Evolutionary conservation across 1,140 invertebrate genomes (phyloP).

Genomic region (Cryptotermes secundus): DNA sequence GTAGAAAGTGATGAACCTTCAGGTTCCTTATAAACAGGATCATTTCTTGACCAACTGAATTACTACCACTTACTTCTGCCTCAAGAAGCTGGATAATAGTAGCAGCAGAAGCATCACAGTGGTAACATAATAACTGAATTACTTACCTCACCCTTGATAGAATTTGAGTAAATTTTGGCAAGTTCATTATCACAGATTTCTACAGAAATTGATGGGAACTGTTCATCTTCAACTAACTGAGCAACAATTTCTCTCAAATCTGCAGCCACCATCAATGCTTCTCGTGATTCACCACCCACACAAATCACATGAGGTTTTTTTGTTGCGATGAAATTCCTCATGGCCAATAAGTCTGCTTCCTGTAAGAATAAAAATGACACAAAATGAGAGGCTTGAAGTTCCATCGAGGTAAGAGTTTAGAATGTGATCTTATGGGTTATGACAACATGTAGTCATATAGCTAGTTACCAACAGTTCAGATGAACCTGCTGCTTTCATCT

Average conservation of each 20-base stretch:
- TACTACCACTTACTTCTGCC: no score
- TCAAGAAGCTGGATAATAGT: no score
- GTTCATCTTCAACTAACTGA: constrained; percentile 77
- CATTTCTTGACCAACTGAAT: no score
- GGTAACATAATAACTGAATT: background rate
- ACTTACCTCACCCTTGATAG: constrained; percentile 75
- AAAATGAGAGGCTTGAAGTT: no score
- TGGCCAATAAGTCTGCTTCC: constrained; percentile 76
- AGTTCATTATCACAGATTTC: constrained; percentile 94
- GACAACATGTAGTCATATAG: no score
- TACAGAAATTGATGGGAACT: constrained; percentile 83
- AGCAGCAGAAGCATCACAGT: no score
- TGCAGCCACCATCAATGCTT: constrained; percentile 80
- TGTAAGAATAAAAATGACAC: constrained; percentile 44
- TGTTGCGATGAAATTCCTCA: constrained; percentile 82
- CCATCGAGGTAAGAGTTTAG: no score
- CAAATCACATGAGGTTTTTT: constrained; percentile 95
- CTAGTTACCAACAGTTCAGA: no score
- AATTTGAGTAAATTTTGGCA: constrained; percentile 87
- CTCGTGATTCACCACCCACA: constrained; percentile 87
- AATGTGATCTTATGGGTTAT: no score
- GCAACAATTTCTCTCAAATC: constrained; percentile 79
- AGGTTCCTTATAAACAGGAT: no score
- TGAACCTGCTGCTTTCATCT: no score
- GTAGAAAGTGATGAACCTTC: no score